These are phyloP conservation scores for Neotoma lepida DNA, from an alignment of 2,113 vertebrate genomes.

Conservation along the genomic window DNA sequence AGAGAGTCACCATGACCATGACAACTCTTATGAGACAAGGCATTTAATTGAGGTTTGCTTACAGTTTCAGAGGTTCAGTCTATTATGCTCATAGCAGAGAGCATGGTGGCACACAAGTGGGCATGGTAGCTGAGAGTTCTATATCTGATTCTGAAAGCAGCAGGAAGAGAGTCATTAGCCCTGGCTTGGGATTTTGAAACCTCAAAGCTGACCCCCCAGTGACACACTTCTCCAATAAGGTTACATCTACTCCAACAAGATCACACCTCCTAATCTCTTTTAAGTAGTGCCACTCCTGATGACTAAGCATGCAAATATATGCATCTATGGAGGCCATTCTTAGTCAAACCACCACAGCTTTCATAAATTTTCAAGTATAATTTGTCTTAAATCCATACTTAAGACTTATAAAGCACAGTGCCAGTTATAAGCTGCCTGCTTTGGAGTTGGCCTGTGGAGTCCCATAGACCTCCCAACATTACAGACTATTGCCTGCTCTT, in stretches of 20 bases:
- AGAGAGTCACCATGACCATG: background rate
- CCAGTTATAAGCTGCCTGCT: background rate
- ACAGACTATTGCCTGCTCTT: background rate
- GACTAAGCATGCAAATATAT: background rate
- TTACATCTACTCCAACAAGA: background rate
- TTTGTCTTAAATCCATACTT: background rate
- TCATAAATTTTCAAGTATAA: background rate
- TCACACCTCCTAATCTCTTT: background rate
- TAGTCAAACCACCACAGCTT: background rate
- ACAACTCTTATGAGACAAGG: background rate
- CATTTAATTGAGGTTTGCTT: background rate
- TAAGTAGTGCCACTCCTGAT: background rate
- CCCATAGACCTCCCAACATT: too few species aligned
- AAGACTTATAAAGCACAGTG: background rate
- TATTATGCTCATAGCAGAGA: too few species aligned
- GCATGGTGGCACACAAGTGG: too few species aligned
- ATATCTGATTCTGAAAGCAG: background rate
- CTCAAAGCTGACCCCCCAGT: background rate
- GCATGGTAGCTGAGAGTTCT: background rate
- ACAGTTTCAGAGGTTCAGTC: background rate
- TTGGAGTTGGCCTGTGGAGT: background rate
- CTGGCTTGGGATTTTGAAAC: background rate
- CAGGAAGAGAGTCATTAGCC: background rate
- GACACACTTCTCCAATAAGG: background rate
- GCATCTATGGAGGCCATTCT: background rate